Base-by-base conservation (phyloP, 2,113 vertebrate genomes). In the Dromaius novaehollandiae region DNA sequence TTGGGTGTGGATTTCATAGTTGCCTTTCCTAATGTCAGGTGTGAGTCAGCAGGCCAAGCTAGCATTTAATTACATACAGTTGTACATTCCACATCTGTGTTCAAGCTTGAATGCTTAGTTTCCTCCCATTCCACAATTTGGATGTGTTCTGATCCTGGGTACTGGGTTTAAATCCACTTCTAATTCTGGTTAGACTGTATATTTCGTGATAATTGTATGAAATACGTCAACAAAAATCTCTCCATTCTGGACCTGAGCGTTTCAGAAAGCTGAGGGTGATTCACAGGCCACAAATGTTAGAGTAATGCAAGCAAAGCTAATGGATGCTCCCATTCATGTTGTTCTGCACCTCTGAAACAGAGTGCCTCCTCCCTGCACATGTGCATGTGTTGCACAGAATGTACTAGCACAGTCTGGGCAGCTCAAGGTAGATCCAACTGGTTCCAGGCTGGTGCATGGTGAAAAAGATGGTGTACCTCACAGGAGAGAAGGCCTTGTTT, bases 341-440 rank as follows among this genome's bases (percentile, higher is more conserved):
- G 11, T 21, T 65, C 36, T 63, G 5, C 1, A 3, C 30, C 8
- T 46, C 50, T 9, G 18, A 70, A 88, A 22, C 5, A 4, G 50
- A 32, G 28, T 9, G 8, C 26, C 17, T 9, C 42, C 46, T 46
- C 12, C 32, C 32, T 40, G 40, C 8, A 3, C 0, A 0, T 28
- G 18, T 18, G 25, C 25, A 7, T 63, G 14, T 34, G 51, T 40
- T 56, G 60, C 40, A 30, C 16, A 32, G 48, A 44, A 56, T 0
- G 1, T 5, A 28, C 16, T 83, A 48, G 20, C 0, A 0, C 42
- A 26, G 24, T 40, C 19, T 55, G 32, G 26, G 25, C 24, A 81
- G 21, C 55, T 42, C 18, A 26, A 50, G 58, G 9, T 58, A 21
- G 40, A 63, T 24, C 28, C 28, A 53, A 0, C 48, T 74, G 48